Base-by-base conservation (phyloP, 37 sponge, comb jelly and placozoan genomes). In the Oscarella lobularis region DNA sequence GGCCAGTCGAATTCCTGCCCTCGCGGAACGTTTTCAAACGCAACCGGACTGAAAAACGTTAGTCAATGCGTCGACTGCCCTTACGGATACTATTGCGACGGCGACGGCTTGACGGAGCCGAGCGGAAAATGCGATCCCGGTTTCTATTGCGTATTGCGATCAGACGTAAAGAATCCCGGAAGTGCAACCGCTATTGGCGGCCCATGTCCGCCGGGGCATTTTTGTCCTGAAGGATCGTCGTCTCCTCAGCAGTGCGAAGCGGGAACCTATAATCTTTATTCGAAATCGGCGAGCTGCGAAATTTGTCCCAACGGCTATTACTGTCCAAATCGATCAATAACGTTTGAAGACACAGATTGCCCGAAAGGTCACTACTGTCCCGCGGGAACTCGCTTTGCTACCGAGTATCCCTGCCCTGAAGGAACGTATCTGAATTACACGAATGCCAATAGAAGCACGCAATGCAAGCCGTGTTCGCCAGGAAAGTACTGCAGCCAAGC, bases 281-380 rank as follows among this genome's bases (percentile, higher is more conserved):
- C 14, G 9, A 9, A 20, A 9, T 20, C 9, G 20, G 60, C 60
- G 20, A 48, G 60, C 60, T 48, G 60, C 20, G 20, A 9, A 48
- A 9, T 20, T 48, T 48, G 60, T 48, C 60, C 60, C 20, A 20
- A 9, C 20, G 60, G 60, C 9, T 48, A 48, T 48, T 48, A 27
- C 60, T 48, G 60, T 48, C 60, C 60, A 9, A 48, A 20, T 20
- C 9, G 20, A 9, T 27, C 60, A 9, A 27, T 20, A 48, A 27
- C 60, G 9, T 20, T 48, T 48, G 60, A 27, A 9, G 20, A 48
- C 20, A 78, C 36, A 9, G 67, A 27, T 33, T 80, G 81, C 38
- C 81, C 81, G 3, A 38, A 38, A 4, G 75, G 75, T 27, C 67
- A 77, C 66, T 80, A 41, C 75, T 80, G 81, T 74, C 75, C 81